Percentiles rank a stretch among this genome's conserved stretches.
phyloP scores from a whole-genome alignment of 2,888 invertebrate genomes.

The Allolobophora icterica region DNA sequence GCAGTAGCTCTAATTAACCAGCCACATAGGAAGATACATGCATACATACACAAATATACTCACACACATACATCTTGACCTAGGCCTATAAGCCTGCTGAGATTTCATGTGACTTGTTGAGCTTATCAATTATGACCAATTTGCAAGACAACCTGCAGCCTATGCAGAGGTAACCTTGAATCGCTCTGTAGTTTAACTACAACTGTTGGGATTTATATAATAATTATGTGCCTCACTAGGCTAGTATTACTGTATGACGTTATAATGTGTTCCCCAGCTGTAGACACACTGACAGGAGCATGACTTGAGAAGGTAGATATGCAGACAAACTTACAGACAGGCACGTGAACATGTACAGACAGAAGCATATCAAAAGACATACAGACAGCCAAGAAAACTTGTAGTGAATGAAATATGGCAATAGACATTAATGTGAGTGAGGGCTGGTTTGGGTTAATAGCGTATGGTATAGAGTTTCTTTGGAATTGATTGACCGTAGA shows the following conservation, averaged over 20 bases:
- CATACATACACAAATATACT: no score
- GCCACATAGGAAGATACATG: no score
- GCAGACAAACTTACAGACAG: background rate
- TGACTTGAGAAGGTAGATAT: background rate
- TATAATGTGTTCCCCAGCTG: background rate
- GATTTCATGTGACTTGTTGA: background rate
- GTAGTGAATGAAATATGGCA: background rate
- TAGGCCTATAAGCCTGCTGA: background rate
- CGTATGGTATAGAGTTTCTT: background rate
- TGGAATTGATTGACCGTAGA: background rate
- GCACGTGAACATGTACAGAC: background rate
- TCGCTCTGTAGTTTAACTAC: background rate
- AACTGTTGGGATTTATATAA: background rate
- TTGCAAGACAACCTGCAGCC: background rate
- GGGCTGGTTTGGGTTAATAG: background rate
- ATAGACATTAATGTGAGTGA: background rate
- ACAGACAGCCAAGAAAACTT: background rate
- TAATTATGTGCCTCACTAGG: no score
- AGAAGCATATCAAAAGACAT: background rate
- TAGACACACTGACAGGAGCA: rapidly evolving
- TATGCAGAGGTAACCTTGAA: background rate
- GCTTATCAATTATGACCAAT: background rate
- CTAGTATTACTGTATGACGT: background rate
- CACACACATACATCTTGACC: background rate
- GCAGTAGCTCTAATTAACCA: no score